Evolutionary conservation across 2,113 vertebrate species (phyloP).

Genomic region (Cochlearius cochlearius): DNA sequence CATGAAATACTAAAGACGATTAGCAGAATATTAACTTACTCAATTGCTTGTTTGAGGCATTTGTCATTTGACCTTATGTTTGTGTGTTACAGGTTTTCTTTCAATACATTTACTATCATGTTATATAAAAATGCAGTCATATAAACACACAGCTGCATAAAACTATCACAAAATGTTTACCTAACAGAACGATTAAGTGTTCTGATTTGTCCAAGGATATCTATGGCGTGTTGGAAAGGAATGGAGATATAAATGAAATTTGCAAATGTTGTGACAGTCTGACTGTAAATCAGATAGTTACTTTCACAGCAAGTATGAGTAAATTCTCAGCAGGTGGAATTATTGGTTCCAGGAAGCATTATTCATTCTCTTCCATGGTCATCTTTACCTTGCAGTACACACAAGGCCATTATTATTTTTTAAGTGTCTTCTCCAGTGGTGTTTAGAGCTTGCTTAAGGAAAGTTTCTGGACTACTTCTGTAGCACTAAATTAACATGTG

Average conservation of each 20-base stretch:
- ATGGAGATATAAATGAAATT: background rate
- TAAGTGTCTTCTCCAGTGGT: background rate
- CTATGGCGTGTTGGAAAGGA: background rate
- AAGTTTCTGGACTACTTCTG: background rate
- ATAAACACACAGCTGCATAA: background rate
- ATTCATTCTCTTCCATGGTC: background rate
- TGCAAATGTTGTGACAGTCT: background rate
- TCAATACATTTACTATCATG: background rate
- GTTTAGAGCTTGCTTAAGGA: background rate
- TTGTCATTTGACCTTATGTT: background rate
- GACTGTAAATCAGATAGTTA: constrained; percentile 4
- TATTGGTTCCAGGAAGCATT: background rate
- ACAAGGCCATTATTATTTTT: background rate
- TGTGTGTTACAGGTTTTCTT: background rate
- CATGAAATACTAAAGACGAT: background rate
- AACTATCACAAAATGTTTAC: background rate
- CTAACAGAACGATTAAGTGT: background rate
- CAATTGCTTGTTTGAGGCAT: background rate
- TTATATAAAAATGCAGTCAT: background rate
- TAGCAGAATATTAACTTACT: background rate
- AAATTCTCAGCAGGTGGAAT: constrained; percentile 2
- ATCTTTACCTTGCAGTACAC: background rate
- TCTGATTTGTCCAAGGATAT: background rate
- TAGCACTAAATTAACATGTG: background rate
- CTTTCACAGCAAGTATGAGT: background rate